Evolutionary conservation across 2,888 invertebrate genomes (phyloP), one percentile per base, ranked within the genome.

Genomic region (Apoderus coryli): DNA sequence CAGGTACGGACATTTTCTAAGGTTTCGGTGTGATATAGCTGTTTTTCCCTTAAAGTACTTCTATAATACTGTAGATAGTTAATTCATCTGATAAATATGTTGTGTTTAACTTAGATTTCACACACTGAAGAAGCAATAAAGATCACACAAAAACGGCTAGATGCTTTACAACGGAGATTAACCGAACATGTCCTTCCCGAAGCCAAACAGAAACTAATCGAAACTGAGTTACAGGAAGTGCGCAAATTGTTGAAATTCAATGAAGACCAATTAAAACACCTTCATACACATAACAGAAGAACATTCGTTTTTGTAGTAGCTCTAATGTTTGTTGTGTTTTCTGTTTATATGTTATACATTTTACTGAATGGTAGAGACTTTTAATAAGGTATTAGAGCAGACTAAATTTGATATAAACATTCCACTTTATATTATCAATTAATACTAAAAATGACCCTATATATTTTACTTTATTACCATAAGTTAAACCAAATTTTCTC

Each of bases 71-170:
- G n/a, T n/a, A n/a, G n/a, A n/a, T n/a, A n/a, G n/a, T n/a, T n/a
- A n/a, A n/a, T n/a, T n/a, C n/a, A n/a, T n/a, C n/a, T n/a, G n/a
- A n/a, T n/a, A n/a, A n/a, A n/a, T n/a, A n/a, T n/a, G n/a, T n/a
- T n/a, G n/a, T n/a, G n/a, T n/a, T n/a, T n/a, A n/a, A n/a, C 19
- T 6, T 19, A 56, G 56, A 55, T 54, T 29, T 37, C 37, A 16
- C 46, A 46, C 35, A 46, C 51, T 4, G 52, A 55, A 42, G 52
- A 51, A 32, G 45, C 47, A 2, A 52, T 55, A 15, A 47, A 49
- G 33, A 30, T 29, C 14, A 49, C 52, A 26, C 52, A 52, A 31
- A 43, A 46, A 27, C 41, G 53, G 36, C 33, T 56, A 22, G 40
- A 44, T 27, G 34, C 28, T 12, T 34, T 57, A 25, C 54, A 58